A percentile compares a stretch with the other conserved stretches of the same genome.
Evolutionary conservation across 1,140 invertebrate species (phyloP).

Genomic region (Dryas iulia): DNA sequence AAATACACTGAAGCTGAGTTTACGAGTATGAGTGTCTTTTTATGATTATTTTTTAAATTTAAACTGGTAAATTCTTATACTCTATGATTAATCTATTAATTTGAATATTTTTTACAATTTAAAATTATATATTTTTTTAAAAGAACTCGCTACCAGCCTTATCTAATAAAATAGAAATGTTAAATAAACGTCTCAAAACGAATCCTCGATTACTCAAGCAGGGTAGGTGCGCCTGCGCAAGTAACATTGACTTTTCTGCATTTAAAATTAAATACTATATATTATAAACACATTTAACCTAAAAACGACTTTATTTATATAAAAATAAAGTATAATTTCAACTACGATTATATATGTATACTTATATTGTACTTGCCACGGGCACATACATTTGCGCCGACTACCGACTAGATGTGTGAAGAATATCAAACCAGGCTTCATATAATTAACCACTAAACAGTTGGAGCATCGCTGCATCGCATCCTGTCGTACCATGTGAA

Average conservation of each 20-base stretch:
- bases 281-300: background rate
- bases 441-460: slow-evolving; percentile 48
- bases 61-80: too few relatives aligned
- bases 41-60: too few relatives aligned
- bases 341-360: background rate
- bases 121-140: too few relatives aligned
- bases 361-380: slow-evolving; percentile 30
- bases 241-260: slow-evolving; percentile 28
- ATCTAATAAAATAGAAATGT: slow-evolving; percentile 23
- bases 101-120: too few relatives aligned
- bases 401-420: slow-evolving; percentile 49
- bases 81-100: too few relatives aligned
- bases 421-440: slow-evolving; percentile 53
- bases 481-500: slow-evolving; percentile 48
- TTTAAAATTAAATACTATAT: slow-evolving; percentile 8
- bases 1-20: too few relatives aligned
- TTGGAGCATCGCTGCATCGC: slow-evolving; percentile 34
- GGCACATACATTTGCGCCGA: slow-evolving; percentile 45
- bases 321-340: background rate
- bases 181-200: slow-evolving; percentile 28
- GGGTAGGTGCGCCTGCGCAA: slow-evolving; percentile 48
- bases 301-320: slow-evolving; percentile 14
- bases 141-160: background rate
- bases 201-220: slow-evolving; percentile 47
- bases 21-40: too few relatives aligned